These are phyloP conservation scores for Ispidina lecontei DNA, from an alignment of 2,797 vertebrate species.

Conservation along the genomic window DNA sequence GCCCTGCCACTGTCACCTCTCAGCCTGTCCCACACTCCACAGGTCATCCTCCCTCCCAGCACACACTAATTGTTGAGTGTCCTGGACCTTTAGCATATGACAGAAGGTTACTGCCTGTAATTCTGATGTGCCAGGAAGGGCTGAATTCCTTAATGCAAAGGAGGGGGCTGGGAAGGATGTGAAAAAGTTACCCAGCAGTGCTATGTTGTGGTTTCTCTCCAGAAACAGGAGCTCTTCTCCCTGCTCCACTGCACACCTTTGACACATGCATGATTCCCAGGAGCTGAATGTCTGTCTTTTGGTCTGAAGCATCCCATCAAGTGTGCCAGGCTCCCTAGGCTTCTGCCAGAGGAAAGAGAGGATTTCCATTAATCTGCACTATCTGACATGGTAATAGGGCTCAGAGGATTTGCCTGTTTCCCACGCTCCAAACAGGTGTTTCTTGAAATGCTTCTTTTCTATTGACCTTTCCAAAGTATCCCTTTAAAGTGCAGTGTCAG, in stretches of 20 bases:
- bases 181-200: not conserved
- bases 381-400: not conserved
- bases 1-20: not conserved
- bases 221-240: not conserved
- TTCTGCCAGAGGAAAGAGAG: not conserved
- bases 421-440: not conserved
- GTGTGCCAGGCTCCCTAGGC: not conserved
- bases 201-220: not conserved
- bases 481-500: not conserved
- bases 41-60: not conserved
- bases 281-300: not conserved
- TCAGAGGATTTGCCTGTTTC: not conserved
- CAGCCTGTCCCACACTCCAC: not conserved
- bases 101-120: not conserved
- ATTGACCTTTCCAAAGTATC: not conserved
- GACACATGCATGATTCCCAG: fast-evolving
- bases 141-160: not conserved
- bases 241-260: not conserved
- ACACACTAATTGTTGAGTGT: not conserved
- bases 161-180: not conserved
- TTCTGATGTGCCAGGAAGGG: not conserved
- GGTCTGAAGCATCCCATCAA: not conserved
- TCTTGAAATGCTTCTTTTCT: not conserved
- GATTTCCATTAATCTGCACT: not conserved
- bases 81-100: not conserved